Evolutionary conservation across 2,113 vertebrate genomes (phyloP), one percentile per base, ranked within the genome.

Genomic region (Rana temporaria): DNA sequence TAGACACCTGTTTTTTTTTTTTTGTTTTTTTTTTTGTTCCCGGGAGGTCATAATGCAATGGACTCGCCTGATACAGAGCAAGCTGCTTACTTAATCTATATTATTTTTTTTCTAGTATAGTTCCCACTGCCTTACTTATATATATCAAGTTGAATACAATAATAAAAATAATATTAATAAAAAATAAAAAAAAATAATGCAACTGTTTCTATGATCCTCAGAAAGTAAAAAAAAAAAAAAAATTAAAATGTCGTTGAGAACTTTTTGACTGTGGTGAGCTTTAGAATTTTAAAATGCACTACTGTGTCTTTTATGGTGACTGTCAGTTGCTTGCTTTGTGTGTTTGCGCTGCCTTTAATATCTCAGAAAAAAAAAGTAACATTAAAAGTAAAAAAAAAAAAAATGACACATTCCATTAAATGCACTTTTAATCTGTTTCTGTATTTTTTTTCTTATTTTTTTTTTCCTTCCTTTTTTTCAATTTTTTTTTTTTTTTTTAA

Each of bases 111-210:
- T 91, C 89, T 93, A 93, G 93, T 86, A 90, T 94, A 93, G 92
- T 95, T 93, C 89, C 94, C 92, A 95, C 93, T 95, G 95, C 93
- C 93, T 96, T 95, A 95, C 93, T 94, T 93, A 94, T 93, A 94
- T 93, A 94, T 95, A 92, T 90, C 91, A 82, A 94, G 90, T 93
- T 88, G 91, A 93, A 60, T 59, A 80, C 42, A 48, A 48, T 48
- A 59, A 42, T 1, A 4, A 56, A 78, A 26, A n/a, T n/a, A n/a
- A n/a, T n/a, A n/a, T n/a, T n/a, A n/a, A n/a, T n/a, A n/a, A n/a
- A n/a, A n/a, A n/a, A n/a, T n/a, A n/a, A n/a, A n/a, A n/a, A 1
- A 56, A 91, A 93, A 92, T 90, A 93, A 95, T 92, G 91, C 91
- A 92, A 92, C 91, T 93, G 91, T 95, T 94, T 94, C 90, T 92